Conservation (phyloP, 2,888 invertebrate species). For the Caenorhabditis sulstoni region DNA sequence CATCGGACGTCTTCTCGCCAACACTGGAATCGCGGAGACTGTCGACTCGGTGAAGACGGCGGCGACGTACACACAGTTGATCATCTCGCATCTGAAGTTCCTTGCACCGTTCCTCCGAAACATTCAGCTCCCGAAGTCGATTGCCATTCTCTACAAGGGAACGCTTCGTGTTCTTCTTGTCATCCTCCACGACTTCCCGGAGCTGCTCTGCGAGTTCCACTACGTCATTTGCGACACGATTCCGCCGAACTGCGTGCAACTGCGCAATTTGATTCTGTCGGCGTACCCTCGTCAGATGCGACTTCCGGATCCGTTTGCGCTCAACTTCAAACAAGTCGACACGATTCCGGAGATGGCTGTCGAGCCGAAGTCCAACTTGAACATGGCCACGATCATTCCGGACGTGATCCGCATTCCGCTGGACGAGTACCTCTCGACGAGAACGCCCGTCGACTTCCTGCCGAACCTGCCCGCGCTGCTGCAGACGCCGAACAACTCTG, state of each 20-base stretch:
- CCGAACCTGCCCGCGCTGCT: constrained; percentile 82
- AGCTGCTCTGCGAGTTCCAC: constrained; percentile 98
- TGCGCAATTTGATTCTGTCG: constrained; percentile 97
- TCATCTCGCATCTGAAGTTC: constrained; percentile 96
- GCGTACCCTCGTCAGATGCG: constrained; percentile 99
- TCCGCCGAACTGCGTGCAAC: constrained; percentile 97
- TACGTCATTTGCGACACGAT: constrained; percentile 99
- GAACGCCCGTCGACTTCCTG: constrained; percentile 82
- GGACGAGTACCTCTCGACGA: constrained; percentile 93
- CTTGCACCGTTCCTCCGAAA: constrained; percentile 96
- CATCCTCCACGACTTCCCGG: constrained; percentile 97
- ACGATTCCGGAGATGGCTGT: constrained; percentile 78
- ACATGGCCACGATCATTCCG: constrained; percentile 75
- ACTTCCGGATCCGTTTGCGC: constrained; percentile 97
- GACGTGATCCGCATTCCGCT: constrained; percentile 85
- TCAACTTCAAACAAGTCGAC: constrained; percentile 87
- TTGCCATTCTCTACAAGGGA: constrained; percentile 94
- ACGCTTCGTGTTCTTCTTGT: constrained; percentile 89
- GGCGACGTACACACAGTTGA: constrained; percentile 92
- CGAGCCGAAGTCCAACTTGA: constrained; percentile 77
- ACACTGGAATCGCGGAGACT: constrained; percentile 62
- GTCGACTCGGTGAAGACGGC: constrained; percentile 67
- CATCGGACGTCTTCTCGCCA: constrained; percentile 69
- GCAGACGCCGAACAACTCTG: constrained; percentile 84
- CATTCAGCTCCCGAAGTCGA: constrained; percentile 94